Percentiles rank a stretch among this genome's conserved stretches.
Evolutionary conservation across 1,140 invertebrate species (phyloP).

Genomic region (Diachasma alloeum): DNA sequence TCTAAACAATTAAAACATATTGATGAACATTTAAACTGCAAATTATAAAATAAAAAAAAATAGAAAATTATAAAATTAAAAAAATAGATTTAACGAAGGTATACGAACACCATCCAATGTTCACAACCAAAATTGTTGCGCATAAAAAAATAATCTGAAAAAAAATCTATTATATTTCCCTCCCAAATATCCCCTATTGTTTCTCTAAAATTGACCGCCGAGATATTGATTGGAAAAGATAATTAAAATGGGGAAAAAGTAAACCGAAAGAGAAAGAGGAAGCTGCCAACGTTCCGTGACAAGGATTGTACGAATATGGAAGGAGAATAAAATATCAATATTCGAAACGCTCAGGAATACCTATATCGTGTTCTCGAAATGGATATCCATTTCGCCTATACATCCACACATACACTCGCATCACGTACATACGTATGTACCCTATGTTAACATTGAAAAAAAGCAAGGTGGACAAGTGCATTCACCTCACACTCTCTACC

Average conservation of each 20-base stretch:
- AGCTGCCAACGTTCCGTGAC: slow-evolving; percentile 14
- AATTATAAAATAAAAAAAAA: no score
- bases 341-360: not conserved
- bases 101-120: no score
- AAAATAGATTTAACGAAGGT: no score
- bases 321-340: slow-evolving; percentile 6
- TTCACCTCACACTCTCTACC: slow-evolving; percentile 25
- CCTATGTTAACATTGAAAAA: not conserved
- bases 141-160: not conserved
- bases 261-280: slow-evolving; percentile 10
- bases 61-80: no score
- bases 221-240: not conserved
- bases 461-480: slow-evolving; percentile 31
- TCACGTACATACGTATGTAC: not conserved
- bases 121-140: no score
- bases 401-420: not conserved
- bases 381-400: slow-evolving; percentile 30
- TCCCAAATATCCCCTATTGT: not conserved
- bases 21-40: no score
- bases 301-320: slow-evolving; percentile 2
- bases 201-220: not conserved
- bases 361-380: slow-evolving; percentile 14
- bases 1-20: no score
- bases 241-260: not conserved
- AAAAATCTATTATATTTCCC: not conserved